phyloP scores from a whole-genome alignment of 2,797 vertebrate genomes.

The Argyrosomus regius region DNA sequence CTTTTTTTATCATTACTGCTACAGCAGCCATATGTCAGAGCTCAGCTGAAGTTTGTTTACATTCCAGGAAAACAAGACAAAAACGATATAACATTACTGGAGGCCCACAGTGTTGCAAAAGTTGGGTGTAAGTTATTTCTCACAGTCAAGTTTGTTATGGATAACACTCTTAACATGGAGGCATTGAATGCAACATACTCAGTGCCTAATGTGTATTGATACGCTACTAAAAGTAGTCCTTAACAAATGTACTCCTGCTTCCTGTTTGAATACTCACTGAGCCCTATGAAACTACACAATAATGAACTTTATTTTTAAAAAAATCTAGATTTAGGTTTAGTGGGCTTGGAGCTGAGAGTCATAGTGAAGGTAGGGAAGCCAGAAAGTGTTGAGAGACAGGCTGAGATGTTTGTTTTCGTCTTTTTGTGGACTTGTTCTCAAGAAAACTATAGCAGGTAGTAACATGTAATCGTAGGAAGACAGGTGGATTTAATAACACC shows the following conservation, averaged over 20 bases:
- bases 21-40: background rate
- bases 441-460: too few species aligned
- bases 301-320: background rate
- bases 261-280: background rate
- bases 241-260: background rate
- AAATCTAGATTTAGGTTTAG: background rate
- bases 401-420: background rate
- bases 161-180: background rate
- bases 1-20: background rate
- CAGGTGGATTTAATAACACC: background rate
- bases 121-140: background rate
- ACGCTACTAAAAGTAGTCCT: background rate
- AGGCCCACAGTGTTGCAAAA: background rate
- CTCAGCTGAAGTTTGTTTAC: conserved; percentile 9
- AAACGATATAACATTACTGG: background rate
- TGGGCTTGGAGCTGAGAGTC: background rate
- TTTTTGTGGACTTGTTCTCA: background rate
- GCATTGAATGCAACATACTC: background rate
- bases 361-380: background rate
- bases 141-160: background rate
- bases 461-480: background rate
- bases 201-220: background rate
- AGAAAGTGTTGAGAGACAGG: background rate
- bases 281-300: background rate
- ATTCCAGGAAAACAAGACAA: background rate